Evolutionary conservation across 2,888 invertebrate genomes (phyloP), one percentile per base, ranked within the genome.

Genomic region (Unio delphinus): DNA sequence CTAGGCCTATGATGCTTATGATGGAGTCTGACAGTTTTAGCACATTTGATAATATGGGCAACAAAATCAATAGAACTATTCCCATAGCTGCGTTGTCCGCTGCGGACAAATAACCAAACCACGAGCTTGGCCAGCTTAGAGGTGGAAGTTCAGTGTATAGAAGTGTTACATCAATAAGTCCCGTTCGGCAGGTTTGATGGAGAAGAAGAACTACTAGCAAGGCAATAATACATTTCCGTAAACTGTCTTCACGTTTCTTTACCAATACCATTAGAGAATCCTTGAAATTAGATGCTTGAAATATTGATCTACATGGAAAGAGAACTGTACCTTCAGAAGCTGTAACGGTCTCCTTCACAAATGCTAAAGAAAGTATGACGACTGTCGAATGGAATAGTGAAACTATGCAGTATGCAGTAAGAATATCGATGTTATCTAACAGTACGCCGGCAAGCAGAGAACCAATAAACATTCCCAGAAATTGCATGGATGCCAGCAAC

Each of bases 71-170:
- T 26, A 87, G 74, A 11, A 84, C 81, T 17, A 88, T 57, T 3
- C 87, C 88, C 81, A 89, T 84, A 6, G 83, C 83, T 17, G 86
- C 86, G 73, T 88, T 88, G 74, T 88, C 88, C 3, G 82, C 73
- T 6, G 88, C 86, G n/a, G 88, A 76, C 7, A 89, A 78, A 71
- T 87, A 89, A 11, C 88, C 88, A 70, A 88, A 89, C 79, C 83
- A 82, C 7, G 86, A 81, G 56, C 83, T 82, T n/a, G 79, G 76
- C 88, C 88, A 89, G 71, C 76, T 77, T 1, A 89, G 76, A 4
- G 89, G 89, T 17, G 80, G 71, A 61, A 82, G 79, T 70, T 84
- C 81, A 3, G 87, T 86, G 68, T 82, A 86, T 7, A 89, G 80
- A 28, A 89, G 70, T 0, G 87, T 87, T 3, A 87, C 82, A 71